These are phyloP conservation scores for Pachycephus smyrnensis DNA, from an alignment of 2,888 invertebrate genomes.

Conservation along the genomic window DNA sequence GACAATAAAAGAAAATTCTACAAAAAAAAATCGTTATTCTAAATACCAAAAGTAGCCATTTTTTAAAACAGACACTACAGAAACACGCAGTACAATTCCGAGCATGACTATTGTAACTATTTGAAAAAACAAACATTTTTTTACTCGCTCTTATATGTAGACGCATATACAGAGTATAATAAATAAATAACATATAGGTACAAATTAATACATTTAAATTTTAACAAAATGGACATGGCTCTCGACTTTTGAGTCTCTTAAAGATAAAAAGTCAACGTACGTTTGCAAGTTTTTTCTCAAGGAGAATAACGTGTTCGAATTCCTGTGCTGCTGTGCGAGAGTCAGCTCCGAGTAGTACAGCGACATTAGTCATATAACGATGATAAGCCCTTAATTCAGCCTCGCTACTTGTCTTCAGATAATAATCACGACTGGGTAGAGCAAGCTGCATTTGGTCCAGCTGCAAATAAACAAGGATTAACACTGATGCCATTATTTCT, in stretches of 20 bases:
- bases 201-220: background rate
- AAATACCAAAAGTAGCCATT: background rate
- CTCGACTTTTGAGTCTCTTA: background rate
- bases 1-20: background rate
- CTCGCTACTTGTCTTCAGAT: constrained; percentile 80
- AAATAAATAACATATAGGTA: background rate
- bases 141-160: background rate
- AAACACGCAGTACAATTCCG: background rate
- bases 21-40: background rate
- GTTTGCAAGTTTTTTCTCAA: constrained; percentile 85
- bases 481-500: background rate
- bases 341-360: constrained; percentile 81
- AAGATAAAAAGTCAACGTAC: constrained; percentile 66
- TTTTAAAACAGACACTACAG: background rate
- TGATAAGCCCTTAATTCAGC: constrained; percentile 83
- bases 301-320: constrained; percentile 78
- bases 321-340: constrained; percentile 75
- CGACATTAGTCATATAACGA: constrained; percentile 84
- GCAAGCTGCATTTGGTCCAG: constrained; percentile 83
- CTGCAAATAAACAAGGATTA: constrained; percentile 63
- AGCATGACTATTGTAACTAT: background rate
- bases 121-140: background rate
- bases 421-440: constrained; percentile 87
- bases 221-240: background rate
- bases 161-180: background rate